A percentile compares a stretch with the other conserved stretches of the same genome.
phyloP scores from a whole-genome alignment of 2,888 invertebrate genomes.

The Stegophylla sp. region DNA sequence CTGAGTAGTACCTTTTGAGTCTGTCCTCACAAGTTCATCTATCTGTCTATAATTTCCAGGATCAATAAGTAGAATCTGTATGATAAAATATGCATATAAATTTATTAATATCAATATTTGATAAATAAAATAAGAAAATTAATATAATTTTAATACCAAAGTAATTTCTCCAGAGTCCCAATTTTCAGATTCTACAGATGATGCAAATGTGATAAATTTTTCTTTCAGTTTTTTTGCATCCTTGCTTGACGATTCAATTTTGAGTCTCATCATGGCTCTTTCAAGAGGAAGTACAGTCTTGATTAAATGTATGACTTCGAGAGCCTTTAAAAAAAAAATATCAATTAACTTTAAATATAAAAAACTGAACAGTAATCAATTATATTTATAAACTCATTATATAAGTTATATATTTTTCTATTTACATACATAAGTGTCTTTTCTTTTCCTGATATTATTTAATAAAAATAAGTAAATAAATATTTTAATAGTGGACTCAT shows the following conservation, averaged over 20 bases:
- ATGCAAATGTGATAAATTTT: constrained; percentile 77
- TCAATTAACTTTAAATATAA: too few species aligned
- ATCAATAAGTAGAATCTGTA: constrained; percentile 68
- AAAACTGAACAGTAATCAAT: too few species aligned
- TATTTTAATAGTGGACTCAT: too few species aligned
- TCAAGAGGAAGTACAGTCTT: constrained; percentile 87
- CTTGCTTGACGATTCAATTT: constrained; percentile 79
- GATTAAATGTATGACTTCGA: constrained; percentile 89
- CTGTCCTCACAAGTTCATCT: constrained; percentile 83
- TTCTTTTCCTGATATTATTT: too few species aligned
- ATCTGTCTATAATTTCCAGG: constrained; percentile 81
- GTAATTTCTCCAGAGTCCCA: constrained; percentile 77
- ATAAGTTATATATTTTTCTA: too few species aligned
- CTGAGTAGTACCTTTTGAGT: constrained; percentile 85
- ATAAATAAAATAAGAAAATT: background rate
- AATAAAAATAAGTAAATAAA: too few species aligned
- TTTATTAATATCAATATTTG: too few species aligned
- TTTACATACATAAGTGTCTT: too few species aligned
- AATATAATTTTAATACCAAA: constrained; percentile 11
- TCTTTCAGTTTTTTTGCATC: constrained; percentile 84
- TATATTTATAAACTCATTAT: too few species aligned
- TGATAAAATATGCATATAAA: constrained; percentile 57
- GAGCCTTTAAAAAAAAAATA: constrained; percentile 43
- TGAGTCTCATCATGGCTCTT: constrained; percentile 92
- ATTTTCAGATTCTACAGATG: constrained; percentile 83